phyloP scores from a whole-genome alignment of 2,888 invertebrate genomes.

The Cataglyphis rosenhaueri region DNA sequence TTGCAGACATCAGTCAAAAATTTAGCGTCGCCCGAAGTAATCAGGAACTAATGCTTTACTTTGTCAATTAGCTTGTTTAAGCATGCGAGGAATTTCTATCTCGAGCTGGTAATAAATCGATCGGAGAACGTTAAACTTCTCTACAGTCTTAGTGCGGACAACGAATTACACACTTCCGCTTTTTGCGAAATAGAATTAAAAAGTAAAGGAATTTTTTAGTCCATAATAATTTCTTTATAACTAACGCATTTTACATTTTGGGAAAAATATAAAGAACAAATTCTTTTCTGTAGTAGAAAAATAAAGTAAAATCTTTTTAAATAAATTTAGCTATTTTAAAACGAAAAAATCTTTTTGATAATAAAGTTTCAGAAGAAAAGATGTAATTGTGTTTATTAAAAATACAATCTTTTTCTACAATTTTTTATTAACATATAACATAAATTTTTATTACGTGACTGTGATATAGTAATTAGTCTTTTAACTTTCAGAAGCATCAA shows the following conservation, averaged over 20 bases:
- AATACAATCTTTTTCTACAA: neutral
- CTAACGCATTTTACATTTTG: neutral
- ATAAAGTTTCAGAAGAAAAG: neutral
- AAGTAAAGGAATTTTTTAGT: constrained; percentile 21
- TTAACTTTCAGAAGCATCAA: neutral
- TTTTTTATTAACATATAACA: neutral
- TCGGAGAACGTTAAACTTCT: constrained; percentile 34
- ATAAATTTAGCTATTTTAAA: neutral
- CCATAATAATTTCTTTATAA: constrained; percentile 9
- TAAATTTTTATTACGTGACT: neutral
- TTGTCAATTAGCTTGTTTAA: constrained; percentile 48
- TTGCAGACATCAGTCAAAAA: constrained; percentile 38
- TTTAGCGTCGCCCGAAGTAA: constrained; percentile 37
- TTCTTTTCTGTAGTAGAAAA: neutral
- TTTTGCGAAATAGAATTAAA: neutral
- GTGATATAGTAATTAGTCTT: neutral
- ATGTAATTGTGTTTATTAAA: neutral
- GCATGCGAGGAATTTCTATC: constrained; percentile 41
- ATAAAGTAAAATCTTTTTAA: neutral
- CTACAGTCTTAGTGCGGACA: neutral
- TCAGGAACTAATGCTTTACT: constrained; percentile 48
- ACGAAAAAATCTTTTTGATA: neutral
- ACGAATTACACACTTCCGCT: constrained; percentile 25
- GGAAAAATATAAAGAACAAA: neutral
- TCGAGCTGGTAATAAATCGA: constrained; percentile 39